phyloP scores from a whole-genome alignment of 30 jellyfish, hydroid and myxozoan genomes.

The Aurelia sp. region DNA sequence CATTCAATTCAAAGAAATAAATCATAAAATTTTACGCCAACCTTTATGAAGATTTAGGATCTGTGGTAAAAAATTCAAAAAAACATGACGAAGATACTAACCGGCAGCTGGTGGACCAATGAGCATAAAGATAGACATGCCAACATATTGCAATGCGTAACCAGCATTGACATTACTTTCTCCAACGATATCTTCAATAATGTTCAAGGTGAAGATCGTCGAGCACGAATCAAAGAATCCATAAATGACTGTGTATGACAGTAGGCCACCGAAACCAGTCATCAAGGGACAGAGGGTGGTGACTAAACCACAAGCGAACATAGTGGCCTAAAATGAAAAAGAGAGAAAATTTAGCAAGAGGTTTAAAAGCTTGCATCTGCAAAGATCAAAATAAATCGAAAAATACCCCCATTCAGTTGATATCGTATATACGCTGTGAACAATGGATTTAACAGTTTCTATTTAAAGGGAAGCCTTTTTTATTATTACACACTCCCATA shows the following conservation, averaged over 20 bases:
- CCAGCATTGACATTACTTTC: conserved; percentile 52
- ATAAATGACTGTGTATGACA: conserved; percentile 39
- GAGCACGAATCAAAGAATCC: conserved; percentile 73
- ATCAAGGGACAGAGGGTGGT: conserved; percentile 70
- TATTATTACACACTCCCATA: too few relatives aligned
- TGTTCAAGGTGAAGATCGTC: conserved; percentile 13
- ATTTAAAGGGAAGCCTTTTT: too few relatives aligned
- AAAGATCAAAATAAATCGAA: too few relatives aligned
- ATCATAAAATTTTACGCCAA: too few relatives aligned
- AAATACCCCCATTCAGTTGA: too few relatives aligned
- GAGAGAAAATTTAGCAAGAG: neutral
- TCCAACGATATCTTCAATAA: conserved; percentile 63
- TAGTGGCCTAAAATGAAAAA: conserved; percentile 26
- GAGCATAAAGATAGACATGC: conserved; percentile 57
- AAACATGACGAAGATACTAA: neutral
- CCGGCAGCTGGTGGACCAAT: conserved; percentile 80
- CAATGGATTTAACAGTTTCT: too few relatives aligned
- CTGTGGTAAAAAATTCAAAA: too few relatives aligned
- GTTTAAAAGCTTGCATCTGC: neutral
- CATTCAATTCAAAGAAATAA: too few relatives aligned
- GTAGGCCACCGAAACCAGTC: conserved; percentile 46
- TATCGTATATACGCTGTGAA: too few relatives aligned
- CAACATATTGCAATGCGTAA: conserved; percentile 56
- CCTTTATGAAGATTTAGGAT: too few relatives aligned
- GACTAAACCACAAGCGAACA: conserved; percentile 49